These are phyloP conservation scores for Pachymerium ferrugineum DNA, from an alignment of 2,888 invertebrate genomes.

Conservation along the genomic window DNA sequence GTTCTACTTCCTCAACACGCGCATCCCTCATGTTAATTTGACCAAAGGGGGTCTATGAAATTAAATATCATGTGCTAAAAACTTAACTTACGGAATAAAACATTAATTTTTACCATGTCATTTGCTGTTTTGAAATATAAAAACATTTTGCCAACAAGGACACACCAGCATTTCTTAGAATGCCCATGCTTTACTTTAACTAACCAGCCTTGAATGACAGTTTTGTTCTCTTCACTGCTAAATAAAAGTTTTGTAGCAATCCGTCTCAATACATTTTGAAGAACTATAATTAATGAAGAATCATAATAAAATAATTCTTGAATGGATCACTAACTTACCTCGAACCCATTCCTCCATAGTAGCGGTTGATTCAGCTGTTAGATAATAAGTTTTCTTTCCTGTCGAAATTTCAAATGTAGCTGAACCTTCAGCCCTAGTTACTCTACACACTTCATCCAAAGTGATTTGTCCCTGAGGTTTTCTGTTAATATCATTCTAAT, in stretches of 20 bases:
- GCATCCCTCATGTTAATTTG: constrained; percentile 95
- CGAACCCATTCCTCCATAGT: constrained; percentile 95
- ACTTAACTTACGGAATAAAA: too few relatives aligned
- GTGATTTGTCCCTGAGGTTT: constrained; percentile 90
- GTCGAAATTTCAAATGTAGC: constrained; percentile 92
- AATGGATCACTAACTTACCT: too few relatives aligned
- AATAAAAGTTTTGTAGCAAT: constrained; percentile 84
- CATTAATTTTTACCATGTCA: too few relatives aligned
- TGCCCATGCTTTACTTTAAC: constrained; percentile 94
- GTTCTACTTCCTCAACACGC: constrained; percentile 88
- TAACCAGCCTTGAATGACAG: constrained; percentile 91
- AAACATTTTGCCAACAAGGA: constrained; percentile 92
- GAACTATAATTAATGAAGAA: constrained; percentile 55
- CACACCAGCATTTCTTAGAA: constrained; percentile 93
- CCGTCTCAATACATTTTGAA: constrained; percentile 74
- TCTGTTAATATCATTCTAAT: constrained; percentile 47
- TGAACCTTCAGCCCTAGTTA: constrained; percentile 87
- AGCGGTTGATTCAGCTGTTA: constrained; percentile 87
- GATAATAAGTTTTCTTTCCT: constrained; percentile 84
- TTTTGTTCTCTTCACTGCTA: constrained; percentile 86
- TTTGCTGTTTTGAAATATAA: constrained; percentile 90
- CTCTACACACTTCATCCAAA: constrained; percentile 85
- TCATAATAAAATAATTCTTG: too few relatives aligned
- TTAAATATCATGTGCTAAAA: too few relatives aligned
- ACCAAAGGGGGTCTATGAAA: constrained; percentile 82